Base-by-base conservation (phyloP, 2,888 invertebrate species). In the Pteria penguin region DNA sequence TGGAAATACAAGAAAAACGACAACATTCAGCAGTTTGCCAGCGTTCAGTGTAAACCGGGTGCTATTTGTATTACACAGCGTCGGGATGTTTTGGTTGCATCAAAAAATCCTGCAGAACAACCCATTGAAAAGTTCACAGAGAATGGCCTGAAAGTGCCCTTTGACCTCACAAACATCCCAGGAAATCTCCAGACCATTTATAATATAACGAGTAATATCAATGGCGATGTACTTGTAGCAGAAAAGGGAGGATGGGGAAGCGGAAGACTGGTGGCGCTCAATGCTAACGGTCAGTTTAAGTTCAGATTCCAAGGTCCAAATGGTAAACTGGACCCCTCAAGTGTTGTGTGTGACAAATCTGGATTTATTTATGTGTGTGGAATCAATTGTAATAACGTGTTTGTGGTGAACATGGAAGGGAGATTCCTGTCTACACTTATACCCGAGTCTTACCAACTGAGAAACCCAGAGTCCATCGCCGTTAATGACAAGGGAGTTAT, bases 161-260 rank as follows among this genome's bases (percentile, higher is more conserved):
- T 32, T 24, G 22, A 26, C 4, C 24, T 31, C 8, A 32, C 55
- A 24, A 31, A 36, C 8, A n/a, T 32, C 18, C 31, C 45, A 45
- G 45, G 45, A 45, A 45, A 68, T n/a, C 26, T 68, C 11, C 22
- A 57, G 1, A 33, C 55, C n/a, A 31, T 68, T 24, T 68, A 68
- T 27, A 33, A n/a, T 57, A 24, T 68, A 57, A 18, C 57, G 8
- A 32, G 57, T n/a, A 57, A 55, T 5, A 31, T 52, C 14, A 68
- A 68, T 26, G 68, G 57, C 11, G 57, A 29, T 57, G 33, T 68
- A 22, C 33, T 45, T n/a, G 14, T 68, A n/a, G 32, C 57, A 11
- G 68, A 68, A 32, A 68, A 68, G 24, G 68, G 68, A 3, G 68
- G 68, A 3, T 68, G 68, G 68, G 68, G 68, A 11, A 26, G 52